Evolutionary conservation across 2,797 vertebrate genomes (phyloP).

Genomic region (Pterois miles): DNA sequence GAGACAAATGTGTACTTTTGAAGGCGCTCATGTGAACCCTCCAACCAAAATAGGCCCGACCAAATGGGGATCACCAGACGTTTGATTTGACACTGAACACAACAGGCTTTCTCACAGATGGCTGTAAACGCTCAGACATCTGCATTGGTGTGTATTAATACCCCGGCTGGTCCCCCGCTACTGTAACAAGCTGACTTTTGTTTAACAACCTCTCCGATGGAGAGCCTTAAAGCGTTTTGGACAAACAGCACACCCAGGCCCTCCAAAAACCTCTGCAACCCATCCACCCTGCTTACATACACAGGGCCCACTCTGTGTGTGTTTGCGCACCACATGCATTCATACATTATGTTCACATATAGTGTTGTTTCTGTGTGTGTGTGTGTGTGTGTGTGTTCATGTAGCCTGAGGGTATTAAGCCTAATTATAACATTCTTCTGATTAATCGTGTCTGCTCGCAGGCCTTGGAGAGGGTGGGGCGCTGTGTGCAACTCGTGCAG

Average conservation of each 20-base stretch:
- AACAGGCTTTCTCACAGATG: slow-evolving; percentile 71
- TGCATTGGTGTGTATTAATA: slow-evolving; percentile 74
- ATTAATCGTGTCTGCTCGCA: slow-evolving; percentile 76
- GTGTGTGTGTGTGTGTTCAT: slow-evolving; percentile 36
- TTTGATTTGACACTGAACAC: slow-evolving; percentile 66
- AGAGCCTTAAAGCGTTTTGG: slow-evolving; percentile 76
- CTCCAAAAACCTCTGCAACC: slow-evolving; percentile 54
- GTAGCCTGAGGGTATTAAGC: slow-evolving; percentile 73
- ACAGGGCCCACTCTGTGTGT: slow-evolving; percentile 22
- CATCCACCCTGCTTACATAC: slow-evolving; percentile 38
- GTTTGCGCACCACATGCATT: slow-evolving; percentile 61
- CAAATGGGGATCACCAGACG: slow-evolving; percentile 71
- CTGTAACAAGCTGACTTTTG: slow-evolving; percentile 83
- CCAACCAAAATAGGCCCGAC: slow-evolving; percentile 66
- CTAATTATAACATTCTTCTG: slow-evolving; percentile 83
- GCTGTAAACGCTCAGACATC: slow-evolving; percentile 56
- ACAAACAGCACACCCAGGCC: slow-evolving; percentile 66
- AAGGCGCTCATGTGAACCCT: slow-evolving; percentile 63
- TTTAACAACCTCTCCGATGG: slow-evolving; percentile 67
- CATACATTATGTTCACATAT: slow-evolving; percentile 71
- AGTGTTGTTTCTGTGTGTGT: slow-evolving; percentile 31
- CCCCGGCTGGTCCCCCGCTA: slow-evolving; percentile 42
- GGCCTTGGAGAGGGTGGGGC: slow-evolving; percentile 14
- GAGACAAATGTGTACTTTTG: slow-evolving; percentile 75
- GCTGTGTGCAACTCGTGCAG: slow-evolving; percentile 45